These are phyloP conservation scores for Gryon sp. DNA, from an alignment of 1,140 invertebrate species.

Conservation along the genomic window DNA sequence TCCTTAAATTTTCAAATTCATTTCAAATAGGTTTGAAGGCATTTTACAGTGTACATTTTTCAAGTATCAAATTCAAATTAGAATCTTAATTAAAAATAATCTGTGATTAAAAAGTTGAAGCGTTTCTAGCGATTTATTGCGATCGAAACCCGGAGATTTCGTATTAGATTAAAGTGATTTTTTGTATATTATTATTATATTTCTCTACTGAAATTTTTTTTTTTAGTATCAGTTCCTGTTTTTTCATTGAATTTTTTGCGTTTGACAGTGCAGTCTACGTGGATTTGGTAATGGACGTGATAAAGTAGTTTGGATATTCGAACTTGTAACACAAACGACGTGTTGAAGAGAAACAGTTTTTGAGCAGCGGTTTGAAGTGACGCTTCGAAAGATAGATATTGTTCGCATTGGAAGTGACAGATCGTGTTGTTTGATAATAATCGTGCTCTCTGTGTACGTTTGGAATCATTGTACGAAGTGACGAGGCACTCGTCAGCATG, in stretches of 20 bases:
- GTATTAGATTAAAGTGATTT: too few species aligned
- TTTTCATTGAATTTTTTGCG: neutral
- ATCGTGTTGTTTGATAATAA: slow-evolving; percentile 47
- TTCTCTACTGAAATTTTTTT: too few species aligned
- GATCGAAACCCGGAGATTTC: too few species aligned
- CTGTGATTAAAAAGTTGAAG: too few species aligned
- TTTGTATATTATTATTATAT: too few species aligned
- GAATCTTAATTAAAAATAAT: too few species aligned
- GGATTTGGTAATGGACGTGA: slow-evolving; percentile 37
- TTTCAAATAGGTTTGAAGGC: too few species aligned
- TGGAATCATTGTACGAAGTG: slow-evolving; percentile 14
- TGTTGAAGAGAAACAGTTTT: slow-evolving; percentile 8
- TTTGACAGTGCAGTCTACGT: slow-evolving; percentile 26
- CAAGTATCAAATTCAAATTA: too few species aligned
- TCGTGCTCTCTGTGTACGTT: slow-evolving; percentile 22
- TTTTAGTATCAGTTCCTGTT: neutral
- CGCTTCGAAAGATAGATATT: neutral
- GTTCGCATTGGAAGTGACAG: slow-evolving; percentile 32
- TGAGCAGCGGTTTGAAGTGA: neutral
- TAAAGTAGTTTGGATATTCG: slow-evolving; percentile 29
- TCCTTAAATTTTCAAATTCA: too few species aligned
- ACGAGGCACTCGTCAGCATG: slow-evolving; percentile 65
- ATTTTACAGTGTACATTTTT: too few species aligned
- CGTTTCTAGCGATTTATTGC: too few species aligned
- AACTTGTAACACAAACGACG: slow-evolving; percentile 17